Percentiles rank a stretch among this genome's conserved stretches.
Evolutionary conservation across 1,140 invertebrate genomes (phyloP).

Genomic region (Ceratina australensis): DNA sequence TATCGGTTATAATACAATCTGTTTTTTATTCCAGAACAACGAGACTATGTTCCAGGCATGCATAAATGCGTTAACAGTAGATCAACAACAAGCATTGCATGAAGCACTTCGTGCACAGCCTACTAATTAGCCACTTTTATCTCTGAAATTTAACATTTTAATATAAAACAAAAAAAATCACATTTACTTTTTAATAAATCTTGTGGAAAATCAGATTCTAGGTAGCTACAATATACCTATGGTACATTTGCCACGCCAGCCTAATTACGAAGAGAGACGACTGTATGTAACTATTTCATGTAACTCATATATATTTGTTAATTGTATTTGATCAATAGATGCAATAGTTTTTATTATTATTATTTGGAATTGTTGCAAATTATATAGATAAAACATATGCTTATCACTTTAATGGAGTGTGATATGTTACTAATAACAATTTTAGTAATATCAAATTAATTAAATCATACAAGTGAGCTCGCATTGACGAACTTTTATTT

Average conservation of each 20-base stretch:
- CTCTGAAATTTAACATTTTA: slow-evolving; percentile 61
- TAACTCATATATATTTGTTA: slow-evolving; percentile 60
- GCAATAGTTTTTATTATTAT: slow-evolving; percentile 45
- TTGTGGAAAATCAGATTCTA: slow-evolving; percentile 66
- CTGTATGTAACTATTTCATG: slow-evolving; percentile 65
- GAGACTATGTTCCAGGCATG: slow-evolving; percentile 91
- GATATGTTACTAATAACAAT: slow-evolving; percentile 18
- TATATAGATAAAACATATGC: slow-evolving; percentile 40
- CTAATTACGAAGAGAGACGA: slow-evolving; percentile 55
- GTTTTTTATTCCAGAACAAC: slow-evolving; percentile 82
- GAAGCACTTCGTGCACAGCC: slow-evolving; percentile 80
- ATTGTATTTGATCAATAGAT: slow-evolving; percentile 53
- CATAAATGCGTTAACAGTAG: slow-evolving; percentile 85
- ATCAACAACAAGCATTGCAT: slow-evolving; percentile 91
- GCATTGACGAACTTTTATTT: slow-evolving; percentile 54
- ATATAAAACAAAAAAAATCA: slow-evolving; percentile 54
- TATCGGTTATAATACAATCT: no score
- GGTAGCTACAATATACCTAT: slow-evolving; percentile 71
- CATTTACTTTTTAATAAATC: slow-evolving; percentile 64
- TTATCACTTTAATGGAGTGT: slow-evolving; percentile 37
- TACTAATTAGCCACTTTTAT: slow-evolving; percentile 61
- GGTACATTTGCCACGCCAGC: slow-evolving; percentile 62
- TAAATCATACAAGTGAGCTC: slow-evolving; percentile 46
- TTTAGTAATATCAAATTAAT: slow-evolving; percentile 50
- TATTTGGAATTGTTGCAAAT: slow-evolving; percentile 51